A percentile compares a stretch with the other conserved stretches of the same genome.
Evolutionary conservation across 2,888 invertebrate genomes (phyloP).

Genomic region (Orthosia cruda): DNA sequence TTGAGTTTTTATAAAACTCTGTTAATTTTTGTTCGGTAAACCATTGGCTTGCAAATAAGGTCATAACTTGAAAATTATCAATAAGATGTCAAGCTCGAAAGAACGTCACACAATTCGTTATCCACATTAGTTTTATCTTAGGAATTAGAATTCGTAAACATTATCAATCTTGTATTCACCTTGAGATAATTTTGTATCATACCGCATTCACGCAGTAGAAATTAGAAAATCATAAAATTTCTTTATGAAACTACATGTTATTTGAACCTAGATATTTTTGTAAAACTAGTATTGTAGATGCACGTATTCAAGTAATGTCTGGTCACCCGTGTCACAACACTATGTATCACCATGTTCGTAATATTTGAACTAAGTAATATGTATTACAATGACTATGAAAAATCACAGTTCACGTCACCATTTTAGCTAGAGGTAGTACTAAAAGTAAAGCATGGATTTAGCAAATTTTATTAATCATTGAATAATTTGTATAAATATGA

Average conservation of each 20-base stretch:
- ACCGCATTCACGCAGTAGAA: constrained; percentile 29
- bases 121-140: constrained; percentile 27
- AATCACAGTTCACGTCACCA: constrained; percentile 59
- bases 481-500: constrained; percentile 66
- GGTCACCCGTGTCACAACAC: constrained; percentile 44
- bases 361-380: constrained; percentile 28
- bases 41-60: background rate
- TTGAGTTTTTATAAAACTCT: background rate
- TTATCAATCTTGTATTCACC: constrained; percentile 24
- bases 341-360: constrained; percentile 46
- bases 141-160: constrained; percentile 30
- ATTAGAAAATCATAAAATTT: constrained; percentile 29
- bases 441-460: constrained; percentile 67
- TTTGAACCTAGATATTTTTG: constrained; percentile 19
- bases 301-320: constrained; percentile 50
- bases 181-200: constrained; percentile 43
- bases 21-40: background rate
- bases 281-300: constrained; percentile 45
- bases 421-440: constrained; percentile 58
- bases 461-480: constrained; percentile 28
- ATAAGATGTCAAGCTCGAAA: background rate
- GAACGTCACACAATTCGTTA: background rate
- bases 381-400: constrained; percentile 39
- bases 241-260: constrained; percentile 10
- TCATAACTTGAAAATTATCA: background rate